Conservation (phyloP, 2,888 invertebrate genomes). For the Tuta absoluta region DNA sequence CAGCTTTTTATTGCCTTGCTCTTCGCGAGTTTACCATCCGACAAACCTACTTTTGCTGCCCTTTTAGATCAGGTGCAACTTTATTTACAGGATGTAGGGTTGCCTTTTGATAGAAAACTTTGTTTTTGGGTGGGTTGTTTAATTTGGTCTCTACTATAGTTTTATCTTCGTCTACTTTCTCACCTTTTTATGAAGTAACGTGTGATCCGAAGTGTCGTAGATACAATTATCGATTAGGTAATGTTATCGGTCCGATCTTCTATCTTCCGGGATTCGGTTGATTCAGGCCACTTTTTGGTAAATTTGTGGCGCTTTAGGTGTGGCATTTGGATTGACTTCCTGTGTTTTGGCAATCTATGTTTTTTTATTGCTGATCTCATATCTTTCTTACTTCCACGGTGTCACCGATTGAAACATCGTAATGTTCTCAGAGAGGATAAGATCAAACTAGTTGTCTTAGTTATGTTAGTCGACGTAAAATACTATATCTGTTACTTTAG, state of each 20-base stretch:
- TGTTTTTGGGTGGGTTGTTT: constrained; percentile 9
- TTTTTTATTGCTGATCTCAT: background rate
- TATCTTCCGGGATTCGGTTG: constrained; percentile 79
- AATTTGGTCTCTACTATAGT: constrained; percentile 55
- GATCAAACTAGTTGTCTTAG: constrained; percentile 10
- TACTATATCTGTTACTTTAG: constrained; percentile 15
- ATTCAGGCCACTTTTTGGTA: constrained; percentile 67
- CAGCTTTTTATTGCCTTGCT: constrained; percentile 78
- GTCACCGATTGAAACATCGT: background rate
- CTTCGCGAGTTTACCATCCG: constrained; percentile 71
- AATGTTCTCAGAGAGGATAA: background rate
- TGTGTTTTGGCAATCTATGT: constrained; percentile 34
- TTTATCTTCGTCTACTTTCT: constrained; percentile 78
- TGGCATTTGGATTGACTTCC: constrained; percentile 50
- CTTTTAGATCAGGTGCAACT: constrained; percentile 27
- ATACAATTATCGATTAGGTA: constrained; percentile 81
- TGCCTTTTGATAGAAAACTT: constrained; percentile 32
- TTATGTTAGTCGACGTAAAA: constrained; percentile 11
- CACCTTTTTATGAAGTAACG: constrained; percentile 79
- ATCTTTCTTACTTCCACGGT: background rate
- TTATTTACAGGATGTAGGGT: constrained; percentile 35
- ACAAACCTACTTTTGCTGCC: constrained; percentile 36
- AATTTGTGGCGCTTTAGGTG: constrained; percentile 58
- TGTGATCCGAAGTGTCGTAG: constrained; percentile 78
- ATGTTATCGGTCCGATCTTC: constrained; percentile 76